Evolutionary conservation across 2,888 invertebrate species (phyloP).

Genomic region (Pelosia muscerda): DNA sequence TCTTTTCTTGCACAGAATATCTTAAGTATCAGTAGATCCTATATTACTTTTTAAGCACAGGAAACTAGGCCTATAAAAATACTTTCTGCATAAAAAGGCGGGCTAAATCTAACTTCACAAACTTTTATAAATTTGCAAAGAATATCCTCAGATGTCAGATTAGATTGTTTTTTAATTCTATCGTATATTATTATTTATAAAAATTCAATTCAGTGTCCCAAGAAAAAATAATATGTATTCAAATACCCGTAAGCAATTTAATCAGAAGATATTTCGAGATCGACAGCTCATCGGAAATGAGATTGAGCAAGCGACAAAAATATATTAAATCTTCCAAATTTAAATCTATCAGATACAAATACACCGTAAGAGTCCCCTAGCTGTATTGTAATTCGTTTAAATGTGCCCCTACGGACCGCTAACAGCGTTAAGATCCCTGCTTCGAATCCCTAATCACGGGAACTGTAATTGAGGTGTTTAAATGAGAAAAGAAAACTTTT

Average conservation of each 20-base stretch:
- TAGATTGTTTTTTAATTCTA: not conserved
- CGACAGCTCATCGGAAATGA: slow-evolving; percentile 41
- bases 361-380: slow-evolving; percentile 15
- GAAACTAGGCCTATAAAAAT: too few species aligned
- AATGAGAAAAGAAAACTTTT: not conserved
- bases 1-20: too few species aligned
- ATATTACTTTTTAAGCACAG: too few species aligned
- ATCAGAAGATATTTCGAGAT: slow-evolving; percentile 44
- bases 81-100: too few species aligned
- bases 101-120: too few species aligned
- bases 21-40: too few species aligned
- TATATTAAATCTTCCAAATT: slow-evolving; percentile 30
- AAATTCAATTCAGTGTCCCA: slow-evolving; percentile 5
- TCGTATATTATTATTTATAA: too few species aligned
- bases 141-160: too few species aligned
- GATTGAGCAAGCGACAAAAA: slow-evolving; percentile 45
- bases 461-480: slow-evolving; percentile 10
- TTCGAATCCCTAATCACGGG: slow-evolving; percentile 13
- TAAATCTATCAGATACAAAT: slow-evolving; percentile 26
- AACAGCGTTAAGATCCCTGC: slow-evolving; percentile 22
- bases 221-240: slow-evolving; percentile 29
- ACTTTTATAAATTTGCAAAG: too few species aligned
- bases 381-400: slow-evolving; percentile 27
- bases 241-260: slow-evolving; percentile 39
- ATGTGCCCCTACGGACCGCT: slow-evolving; percentile 21